Conservation (phyloP, 1,140 invertebrate species). For the Drosophila ogumai region DNA sequence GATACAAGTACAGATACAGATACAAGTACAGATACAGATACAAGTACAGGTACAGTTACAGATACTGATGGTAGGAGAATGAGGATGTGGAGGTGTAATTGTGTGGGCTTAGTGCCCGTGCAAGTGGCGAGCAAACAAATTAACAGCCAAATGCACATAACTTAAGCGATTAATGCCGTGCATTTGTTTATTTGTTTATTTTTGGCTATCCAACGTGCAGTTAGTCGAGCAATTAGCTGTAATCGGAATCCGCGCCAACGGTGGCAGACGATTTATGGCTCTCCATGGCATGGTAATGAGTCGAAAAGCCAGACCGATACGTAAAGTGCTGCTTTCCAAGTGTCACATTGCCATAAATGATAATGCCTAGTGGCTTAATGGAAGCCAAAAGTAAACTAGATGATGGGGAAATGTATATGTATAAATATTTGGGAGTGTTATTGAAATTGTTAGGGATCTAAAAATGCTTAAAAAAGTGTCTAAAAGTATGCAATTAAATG, state of each 20-base stretch:
- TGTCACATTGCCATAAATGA: slow-evolving; percentile 7
- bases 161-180: slow-evolving; percentile 32
- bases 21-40: background rate
- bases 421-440: background rate
- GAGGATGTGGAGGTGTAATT: background rate
- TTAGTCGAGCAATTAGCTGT: slow-evolving; percentile 44
- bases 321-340: background rate
- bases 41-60: background rate
- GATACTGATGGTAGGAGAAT: background rate
- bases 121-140: slow-evolving; percentile 44
- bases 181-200: slow-evolving; percentile 48
- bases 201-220: slow-evolving; percentile 40
- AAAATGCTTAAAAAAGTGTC: background rate
- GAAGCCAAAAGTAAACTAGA: background rate
- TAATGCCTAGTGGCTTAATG: slow-evolving; percentile 6
- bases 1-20: background rate
- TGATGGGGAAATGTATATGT: background rate
- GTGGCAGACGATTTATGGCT: slow-evolving; percentile 48
- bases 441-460: background rate
- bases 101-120: background rate
- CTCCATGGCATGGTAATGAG: slow-evolving; percentile 12
- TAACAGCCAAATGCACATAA: slow-evolving; percentile 42
- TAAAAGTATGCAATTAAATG: background rate
- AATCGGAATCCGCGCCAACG: slow-evolving; percentile 28
- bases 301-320: slow-evolving; percentile 7